Base-by-base conservation (phyloP, 1,140 invertebrate genomes). In the Tetranychus cinnabarinus region DNA sequence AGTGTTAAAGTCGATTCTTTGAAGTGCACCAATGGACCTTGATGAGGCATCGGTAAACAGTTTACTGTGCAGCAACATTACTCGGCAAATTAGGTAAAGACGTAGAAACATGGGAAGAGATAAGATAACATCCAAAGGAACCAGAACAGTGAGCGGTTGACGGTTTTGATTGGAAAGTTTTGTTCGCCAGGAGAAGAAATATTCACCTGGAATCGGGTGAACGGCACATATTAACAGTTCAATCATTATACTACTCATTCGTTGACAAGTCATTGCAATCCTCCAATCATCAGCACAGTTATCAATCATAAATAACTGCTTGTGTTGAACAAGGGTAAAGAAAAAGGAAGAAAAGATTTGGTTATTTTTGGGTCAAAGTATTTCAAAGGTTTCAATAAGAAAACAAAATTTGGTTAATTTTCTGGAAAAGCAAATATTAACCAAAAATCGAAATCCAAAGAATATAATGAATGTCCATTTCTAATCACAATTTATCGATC, bases 251-350 rank as follows among this genome's bases (percentile, higher is more conserved):
- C 95, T 88, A 66, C 81, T 80, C 74, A 91, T 88, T 72, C 91
- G 77, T 75, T 91, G 86, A 84, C 86, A 93, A 62, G 93, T 97
- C 84, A 98, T 93, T 65, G 95, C 93, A 76, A 99, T 98, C 71
- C 93, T 80, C 95, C 95, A 99, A 77, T 99, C 95, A 75, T 98
- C 95, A 58, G 95, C 91, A 77, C 92, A 97, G 79, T 98, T 98
- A 80, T 97, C 90, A 77, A 96, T 95, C 87, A 95, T 92, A 78
- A 95, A 96, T 76, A 96, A 80, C 90, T 96, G n/a, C 23, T 23
- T 23, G 23, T 23, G 0, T 0, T 23, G 23, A 23, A 7, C 8
- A 52, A 52, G 13, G 23, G 50, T 2, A 52, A 52, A 50, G 15
- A 52, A 52, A 52, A 23, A 23, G 23, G 23, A 23, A 23, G 23